Percentiles rank a stretch among this genome's conserved stretches.
phyloP scores from a whole-genome alignment of 2,888 invertebrate species.

The Stenurella melanura region DNA sequence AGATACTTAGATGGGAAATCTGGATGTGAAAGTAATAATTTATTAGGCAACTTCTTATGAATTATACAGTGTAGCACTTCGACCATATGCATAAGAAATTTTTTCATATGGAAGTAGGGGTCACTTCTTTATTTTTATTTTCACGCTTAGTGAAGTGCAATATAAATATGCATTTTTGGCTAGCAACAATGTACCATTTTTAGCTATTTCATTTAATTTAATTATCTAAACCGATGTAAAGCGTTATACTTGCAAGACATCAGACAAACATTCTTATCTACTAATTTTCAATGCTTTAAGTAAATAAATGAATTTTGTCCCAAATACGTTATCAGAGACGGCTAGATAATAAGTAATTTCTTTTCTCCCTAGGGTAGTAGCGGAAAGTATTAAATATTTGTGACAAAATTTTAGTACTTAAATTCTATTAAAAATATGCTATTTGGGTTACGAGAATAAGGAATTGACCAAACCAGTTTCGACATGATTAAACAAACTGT shows the following conservation, averaged over 20 bases:
- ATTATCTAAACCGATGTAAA: too few species aligned
- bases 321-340: not conserved
- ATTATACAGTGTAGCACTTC: too few species aligned
- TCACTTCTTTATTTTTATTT: too few species aligned
- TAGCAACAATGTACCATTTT: not conserved
- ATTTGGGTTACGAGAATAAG: not conserved
- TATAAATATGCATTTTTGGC: not conserved
- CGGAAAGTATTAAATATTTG: not conserved
- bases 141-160: not conserved
- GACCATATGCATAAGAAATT: too few species aligned
- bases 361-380: not conserved
- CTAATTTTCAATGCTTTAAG: not conserved
- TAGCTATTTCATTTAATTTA: not conserved
- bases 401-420: too few species aligned
- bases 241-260: not conserved
- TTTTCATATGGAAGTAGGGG: too few species aligned
- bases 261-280: slow-evolving; percentile 1
- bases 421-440: not conserved
- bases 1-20: too few species aligned
- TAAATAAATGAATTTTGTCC: not conserved
- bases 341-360: not conserved
- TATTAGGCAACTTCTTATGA: too few species aligned
- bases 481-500: not conserved
- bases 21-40: too few species aligned
- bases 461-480: not conserved